A percentile compares a stretch with the other conserved stretches of the same genome.
Evolutionary conservation across 35 echinoderm and acorn worm genomes (phyloP).

Genomic region (Apostichopus japonicus): DNA sequence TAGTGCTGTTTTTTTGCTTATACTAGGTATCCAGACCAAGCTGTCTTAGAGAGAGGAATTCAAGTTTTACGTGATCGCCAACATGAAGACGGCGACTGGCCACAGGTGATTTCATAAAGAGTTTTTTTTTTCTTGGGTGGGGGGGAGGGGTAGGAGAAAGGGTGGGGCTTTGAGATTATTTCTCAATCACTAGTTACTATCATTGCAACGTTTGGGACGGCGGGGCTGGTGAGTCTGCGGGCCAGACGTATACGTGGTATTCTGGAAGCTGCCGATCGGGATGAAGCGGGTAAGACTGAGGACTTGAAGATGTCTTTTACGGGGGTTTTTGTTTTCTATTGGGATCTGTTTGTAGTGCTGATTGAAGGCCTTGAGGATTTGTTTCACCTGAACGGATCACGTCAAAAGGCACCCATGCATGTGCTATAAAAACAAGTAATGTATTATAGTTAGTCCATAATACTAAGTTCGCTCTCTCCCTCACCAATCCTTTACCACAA

Average conservation of each 20-base stretch:
- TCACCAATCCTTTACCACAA: neutral
- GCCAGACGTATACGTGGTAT: neutral
- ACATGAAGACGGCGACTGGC: conserved; percentile 82
- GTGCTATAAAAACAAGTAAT: neutral
- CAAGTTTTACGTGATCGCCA: conserved; percentile 76
- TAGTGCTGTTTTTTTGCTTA: too few relatives aligned
- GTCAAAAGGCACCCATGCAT: too few relatives aligned
- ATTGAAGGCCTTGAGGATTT: neutral
- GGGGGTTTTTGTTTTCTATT: neutral
- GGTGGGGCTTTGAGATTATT: neutral
- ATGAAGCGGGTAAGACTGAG: neutral
- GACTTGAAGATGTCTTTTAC: neutral
- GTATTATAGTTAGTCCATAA: neutral
- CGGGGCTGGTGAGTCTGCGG: neutral
- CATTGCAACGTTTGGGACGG: too few relatives aligned
- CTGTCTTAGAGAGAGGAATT: conserved; percentile 71
- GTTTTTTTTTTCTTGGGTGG: neutral
- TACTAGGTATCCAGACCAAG: conserved; percentile 73
- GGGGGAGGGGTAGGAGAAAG: neutral
- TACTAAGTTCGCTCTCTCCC: neutral
- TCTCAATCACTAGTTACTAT: too few relatives aligned
- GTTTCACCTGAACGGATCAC: too few relatives aligned
- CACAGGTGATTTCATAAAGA: conserved; percentile 59
- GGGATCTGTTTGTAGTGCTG: neutral
- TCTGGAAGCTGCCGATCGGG: neutral